These are phyloP conservation scores for Graphium colonna DNA, from an alignment of 2,888 invertebrate genomes.

Conservation along the genomic window DNA sequence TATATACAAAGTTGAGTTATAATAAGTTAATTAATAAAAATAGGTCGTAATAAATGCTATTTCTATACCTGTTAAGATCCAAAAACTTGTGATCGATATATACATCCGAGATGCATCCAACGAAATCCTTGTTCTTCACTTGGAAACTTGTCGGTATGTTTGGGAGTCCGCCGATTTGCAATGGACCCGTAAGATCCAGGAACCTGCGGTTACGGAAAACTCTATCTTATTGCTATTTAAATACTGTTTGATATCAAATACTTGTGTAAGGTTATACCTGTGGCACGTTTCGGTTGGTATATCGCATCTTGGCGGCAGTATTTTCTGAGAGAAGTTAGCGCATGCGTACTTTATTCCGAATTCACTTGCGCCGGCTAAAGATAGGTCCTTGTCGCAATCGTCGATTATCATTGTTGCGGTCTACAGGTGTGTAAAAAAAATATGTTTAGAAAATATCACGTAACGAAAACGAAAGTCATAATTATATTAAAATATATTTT, in stretches of 20 bases:
- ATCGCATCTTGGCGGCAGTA: conserved; percentile 86
- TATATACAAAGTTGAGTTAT: too few relatives aligned
- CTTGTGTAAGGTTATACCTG: conserved; percentile 47
- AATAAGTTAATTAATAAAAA: too few relatives aligned
- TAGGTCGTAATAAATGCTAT: too few relatives aligned
- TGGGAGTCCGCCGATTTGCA: conserved; percentile 95
- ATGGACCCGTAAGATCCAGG: conserved; percentile 94
- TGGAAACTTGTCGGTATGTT: conserved; percentile 89
- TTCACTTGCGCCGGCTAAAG: conserved; percentile 84
- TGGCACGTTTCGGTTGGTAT: conserved; percentile 89
- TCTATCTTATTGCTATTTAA: conserved; percentile 20
- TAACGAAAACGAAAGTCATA: too few relatives aligned
- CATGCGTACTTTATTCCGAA: conserved; percentile 89
- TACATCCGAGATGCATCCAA: conserved; percentile 95
- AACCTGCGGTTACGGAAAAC: conserved; percentile 74
- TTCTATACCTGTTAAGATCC: conserved; percentile 90
- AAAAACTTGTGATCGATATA: conserved; percentile 91
- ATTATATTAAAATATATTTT: too few relatives aligned
- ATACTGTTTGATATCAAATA: conserved; percentile 1
- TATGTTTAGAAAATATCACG: too few relatives aligned
- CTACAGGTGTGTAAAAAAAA: conserved; percentile 67
- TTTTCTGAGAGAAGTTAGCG: conserved; percentile 87
- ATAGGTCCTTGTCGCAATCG: conserved; percentile 91
- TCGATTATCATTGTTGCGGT: conserved; percentile 91
- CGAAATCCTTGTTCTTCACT: conserved; percentile 88